phyloP scores from a whole-genome alignment of 2,797 vertebrate species.

The Megaceryle alcyon region DNA sequence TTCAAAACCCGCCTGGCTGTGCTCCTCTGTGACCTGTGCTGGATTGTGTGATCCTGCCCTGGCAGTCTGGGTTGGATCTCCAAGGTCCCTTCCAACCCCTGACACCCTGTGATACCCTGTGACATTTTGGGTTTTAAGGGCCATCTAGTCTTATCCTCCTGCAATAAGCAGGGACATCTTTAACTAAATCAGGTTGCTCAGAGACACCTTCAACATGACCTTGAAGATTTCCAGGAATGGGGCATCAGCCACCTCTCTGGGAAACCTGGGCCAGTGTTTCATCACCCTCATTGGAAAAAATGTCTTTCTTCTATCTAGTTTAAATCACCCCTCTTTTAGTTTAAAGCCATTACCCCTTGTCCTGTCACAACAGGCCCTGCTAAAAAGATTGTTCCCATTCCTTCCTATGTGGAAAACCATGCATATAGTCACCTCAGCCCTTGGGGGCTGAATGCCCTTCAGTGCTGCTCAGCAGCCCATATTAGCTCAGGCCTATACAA shows the following conservation, averaged over 20 bases:
- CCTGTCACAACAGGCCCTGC: background rate
- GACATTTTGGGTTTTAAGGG: background rate
- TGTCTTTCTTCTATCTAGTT: background rate
- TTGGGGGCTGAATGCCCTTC: background rate
- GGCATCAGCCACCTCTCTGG: background rate
- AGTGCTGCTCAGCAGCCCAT: background rate
- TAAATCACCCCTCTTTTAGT: background rate
- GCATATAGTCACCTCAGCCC: background rate
- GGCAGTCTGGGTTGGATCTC: too few relatives aligned
- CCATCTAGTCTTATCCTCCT: too few relatives aligned
- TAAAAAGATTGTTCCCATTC: background rate
- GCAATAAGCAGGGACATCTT: background rate
- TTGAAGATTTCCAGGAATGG: background rate
- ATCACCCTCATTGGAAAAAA: background rate
- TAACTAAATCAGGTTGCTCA: background rate
- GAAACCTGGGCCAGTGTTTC: background rate
- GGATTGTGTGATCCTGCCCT: too few relatives aligned
- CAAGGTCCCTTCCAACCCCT: too few relatives aligned
- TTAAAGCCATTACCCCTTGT: background rate
- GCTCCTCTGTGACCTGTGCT: too few relatives aligned
- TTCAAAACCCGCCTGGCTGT: too few relatives aligned
- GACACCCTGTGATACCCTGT: too few relatives aligned
- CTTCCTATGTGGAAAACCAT: background rate
- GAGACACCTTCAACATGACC: background rate
- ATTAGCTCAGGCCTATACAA: background rate